phyloP scores from a whole-genome alignment of 2,888 invertebrate species.

The Ethmia dodecea region DNA sequence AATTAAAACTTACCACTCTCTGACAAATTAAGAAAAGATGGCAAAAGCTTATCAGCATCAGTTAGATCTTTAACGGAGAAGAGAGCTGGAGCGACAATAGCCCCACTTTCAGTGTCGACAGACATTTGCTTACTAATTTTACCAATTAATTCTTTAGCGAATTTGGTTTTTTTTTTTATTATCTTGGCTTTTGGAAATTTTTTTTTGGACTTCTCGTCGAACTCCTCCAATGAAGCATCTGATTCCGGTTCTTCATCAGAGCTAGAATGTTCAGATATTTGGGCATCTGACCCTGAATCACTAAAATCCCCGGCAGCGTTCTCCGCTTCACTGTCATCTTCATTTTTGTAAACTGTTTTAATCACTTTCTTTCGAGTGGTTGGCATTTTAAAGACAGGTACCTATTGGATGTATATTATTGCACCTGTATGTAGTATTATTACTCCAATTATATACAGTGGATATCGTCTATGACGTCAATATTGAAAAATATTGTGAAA shows the following conservation, averaged over 20 bases:
- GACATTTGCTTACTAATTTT: conserved; percentile 44
- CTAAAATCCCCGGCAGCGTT: conserved; percentile 50
- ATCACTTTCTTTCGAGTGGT: conserved; percentile 59
- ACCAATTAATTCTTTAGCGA: conserved; percentile 41
- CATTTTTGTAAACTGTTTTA: conserved; percentile 64
- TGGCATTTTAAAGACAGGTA: neutral
- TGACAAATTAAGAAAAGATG: conserved; percentile 62
- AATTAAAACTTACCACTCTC: conserved; percentile 60
- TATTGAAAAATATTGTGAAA: no score
- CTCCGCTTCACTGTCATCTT: conserved; percentile 51
- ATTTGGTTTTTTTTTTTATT: conserved; percentile 30
- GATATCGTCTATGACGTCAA: no score
- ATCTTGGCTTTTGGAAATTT: conserved; percentile 19
- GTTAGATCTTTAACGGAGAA: conserved; percentile 64
- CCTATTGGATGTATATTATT: neutral
- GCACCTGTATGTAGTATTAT: no score
- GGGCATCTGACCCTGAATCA: conserved; percentile 71
- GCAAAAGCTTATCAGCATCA: conserved; percentile 63
- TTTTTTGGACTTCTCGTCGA: conserved; percentile 27
- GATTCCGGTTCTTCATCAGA: conserved; percentile 42
- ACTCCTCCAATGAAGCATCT: conserved; percentile 51
- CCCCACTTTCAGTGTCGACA: conserved; percentile 28
- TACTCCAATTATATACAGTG: no score
- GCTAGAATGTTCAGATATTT: conserved; percentile 52
- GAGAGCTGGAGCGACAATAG: conserved; percentile 22